A percentile compares a stretch with the other conserved stretches of the same genome.
Evolutionary conservation across 2,888 invertebrate genomes (phyloP).

Genomic region (Lordiphosa andalusiaca): DNA sequence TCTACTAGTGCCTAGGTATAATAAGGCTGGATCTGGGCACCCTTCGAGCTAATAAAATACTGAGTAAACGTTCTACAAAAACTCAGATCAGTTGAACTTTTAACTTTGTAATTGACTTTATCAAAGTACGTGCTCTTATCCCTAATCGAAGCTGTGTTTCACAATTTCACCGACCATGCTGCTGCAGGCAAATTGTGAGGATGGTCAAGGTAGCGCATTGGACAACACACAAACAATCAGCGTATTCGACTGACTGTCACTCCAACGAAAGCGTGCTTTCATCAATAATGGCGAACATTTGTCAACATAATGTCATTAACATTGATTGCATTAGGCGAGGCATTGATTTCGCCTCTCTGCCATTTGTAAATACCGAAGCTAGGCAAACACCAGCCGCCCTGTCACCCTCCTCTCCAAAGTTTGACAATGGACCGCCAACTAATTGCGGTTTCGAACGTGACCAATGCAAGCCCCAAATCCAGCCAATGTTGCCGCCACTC

Average conservation of each 20-base stretch:
- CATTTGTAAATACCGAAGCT: conserved; percentile 65
- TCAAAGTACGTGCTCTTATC: no score
- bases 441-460: conserved; percentile 69
- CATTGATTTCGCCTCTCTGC: conserved; percentile 63
- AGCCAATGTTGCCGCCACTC: conserved; percentile 3
- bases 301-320: conserved; percentile 76
- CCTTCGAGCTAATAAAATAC: no score
- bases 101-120: no score
- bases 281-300: conserved; percentile 75
- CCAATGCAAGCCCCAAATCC: conserved; percentile 27
- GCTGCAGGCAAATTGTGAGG: no score
- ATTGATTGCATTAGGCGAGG: conserved; percentile 67
- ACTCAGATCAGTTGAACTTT: no score
- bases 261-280: conserved; percentile 40
- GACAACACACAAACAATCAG: neutral
- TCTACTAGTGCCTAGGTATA: no score
- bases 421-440: conserved; percentile 63
- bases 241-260: conserved; percentile 3
- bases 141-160: no score
- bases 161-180: no score
- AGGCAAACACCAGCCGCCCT: conserved; percentile 1
- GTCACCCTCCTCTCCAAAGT: conserved; percentile 21
- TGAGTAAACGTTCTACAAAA: no score
- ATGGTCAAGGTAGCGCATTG: no score
- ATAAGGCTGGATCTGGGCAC: no score